Conservation (phyloP, 1,140 invertebrate genomes). For the Rhagoletis pomonella region DNA sequence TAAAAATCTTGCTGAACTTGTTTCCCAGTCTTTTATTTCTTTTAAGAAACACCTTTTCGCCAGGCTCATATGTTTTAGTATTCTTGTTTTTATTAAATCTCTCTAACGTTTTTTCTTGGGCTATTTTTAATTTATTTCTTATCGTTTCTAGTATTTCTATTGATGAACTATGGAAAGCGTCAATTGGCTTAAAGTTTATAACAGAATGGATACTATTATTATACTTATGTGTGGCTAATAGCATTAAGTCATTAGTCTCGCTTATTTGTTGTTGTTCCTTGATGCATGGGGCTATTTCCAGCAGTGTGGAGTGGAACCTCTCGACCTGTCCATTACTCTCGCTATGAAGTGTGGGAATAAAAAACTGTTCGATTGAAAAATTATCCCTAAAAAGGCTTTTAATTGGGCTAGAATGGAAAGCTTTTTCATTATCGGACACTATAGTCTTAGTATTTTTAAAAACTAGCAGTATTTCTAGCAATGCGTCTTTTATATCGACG, state of each 20-base stretch:
- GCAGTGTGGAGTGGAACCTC: no score
- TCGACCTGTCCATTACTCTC: not conserved
- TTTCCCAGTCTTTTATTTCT: no score
- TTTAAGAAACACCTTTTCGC: not conserved
- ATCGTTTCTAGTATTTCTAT: not conserved
- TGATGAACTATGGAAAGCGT: not conserved
- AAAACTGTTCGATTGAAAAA: not conserved
- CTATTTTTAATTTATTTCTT: not conserved
- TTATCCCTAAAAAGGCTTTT: not conserved
- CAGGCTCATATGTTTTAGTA: not conserved
- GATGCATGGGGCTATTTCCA: no score
- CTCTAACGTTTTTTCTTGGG: no score
- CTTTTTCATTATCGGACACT: not conserved
- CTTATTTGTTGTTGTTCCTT: no score
- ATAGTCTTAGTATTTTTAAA: not conserved
- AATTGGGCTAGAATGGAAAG: not conserved
- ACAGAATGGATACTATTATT: constrained; percentile 2
- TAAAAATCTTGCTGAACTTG: not conserved
- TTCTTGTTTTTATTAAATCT: no score
- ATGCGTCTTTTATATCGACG: not conserved
- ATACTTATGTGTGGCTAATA: constrained; percentile 2
- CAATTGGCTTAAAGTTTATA: not conserved
- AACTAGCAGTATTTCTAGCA: not conserved
- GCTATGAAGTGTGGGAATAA: not conserved
- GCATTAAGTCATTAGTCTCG: no score